Evolutionary conservation across 2,888 invertebrate genomes (phyloP), one percentile per base, ranked within the genome.

Genomic region (Itoplectis maculator): DNA sequence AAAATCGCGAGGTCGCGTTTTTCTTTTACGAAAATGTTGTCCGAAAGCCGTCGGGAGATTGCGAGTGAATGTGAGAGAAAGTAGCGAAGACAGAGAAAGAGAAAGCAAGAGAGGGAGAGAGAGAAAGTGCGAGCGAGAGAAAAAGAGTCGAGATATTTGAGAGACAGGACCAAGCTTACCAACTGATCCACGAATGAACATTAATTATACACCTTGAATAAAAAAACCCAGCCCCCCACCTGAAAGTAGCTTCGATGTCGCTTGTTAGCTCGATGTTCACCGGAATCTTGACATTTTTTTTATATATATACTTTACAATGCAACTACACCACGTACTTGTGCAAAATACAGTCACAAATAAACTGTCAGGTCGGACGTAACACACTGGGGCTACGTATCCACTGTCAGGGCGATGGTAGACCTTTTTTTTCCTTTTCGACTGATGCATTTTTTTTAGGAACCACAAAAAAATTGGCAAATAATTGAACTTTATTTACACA

Each of bases 141-240:
- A 84, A 85, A 77, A 82, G 79, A 81, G 85, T 85, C 84, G 79
- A 63, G 61, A 75, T 20, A 74, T 72, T 35, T 45, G 70, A 83
- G 82, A 83, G 82, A 83, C 82, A 80, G 90, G 89, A 91, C 92
- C 91, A 92, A 92, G 92, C 86, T 91, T 91, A 89, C 90, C 90
- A 90, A 89, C 78, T 81, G 82, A 84, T 78, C 76, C 66, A 42
- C 54, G 56, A 73, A 69, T 76, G 79, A 72, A 61, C 66, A 68
- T 63, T 63, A 37, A 5, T 61, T 51, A 66, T 59, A 47, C 15
- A 72, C 73, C 72, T 51, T 49, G 13, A 70, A 63, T 29, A 45
- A 65, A 20, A 20, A 54, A 54, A 42, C 73, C 73, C 47, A 63
- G 54, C 18, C 54, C 65, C 61, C 70, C 66, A 72, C 69, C 23